These are phyloP conservation scores for Caenorhabditis sp. DNA, from an alignment of 2,888 invertebrate genomes.

Conservation along the genomic window DNA sequence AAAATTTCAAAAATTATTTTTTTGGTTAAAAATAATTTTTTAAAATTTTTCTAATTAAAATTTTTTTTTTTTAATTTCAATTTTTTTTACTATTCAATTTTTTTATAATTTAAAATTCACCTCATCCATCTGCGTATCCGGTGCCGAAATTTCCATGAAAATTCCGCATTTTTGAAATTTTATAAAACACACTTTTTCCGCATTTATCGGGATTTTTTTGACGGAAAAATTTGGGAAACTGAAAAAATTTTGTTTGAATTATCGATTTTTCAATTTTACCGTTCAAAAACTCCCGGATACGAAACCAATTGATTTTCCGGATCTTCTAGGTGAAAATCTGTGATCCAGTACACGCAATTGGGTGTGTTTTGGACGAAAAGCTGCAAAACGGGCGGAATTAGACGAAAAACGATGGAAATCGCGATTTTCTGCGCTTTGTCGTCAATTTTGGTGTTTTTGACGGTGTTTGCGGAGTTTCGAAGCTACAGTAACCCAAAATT, in stretches of 20 bases:
- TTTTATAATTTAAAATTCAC: too few relatives aligned
- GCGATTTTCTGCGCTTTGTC: background rate
- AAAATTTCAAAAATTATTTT: background rate
- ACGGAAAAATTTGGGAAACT: background rate
- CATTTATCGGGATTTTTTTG: background rate
- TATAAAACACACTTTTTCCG: background rate
- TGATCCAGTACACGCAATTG: background rate
- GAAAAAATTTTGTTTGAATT: background rate
- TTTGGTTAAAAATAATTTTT: too few relatives aligned
- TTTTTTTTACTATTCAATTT: too few relatives aligned
- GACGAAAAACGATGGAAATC: background rate
- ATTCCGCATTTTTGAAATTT: constrained; percentile 4
- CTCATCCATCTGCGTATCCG: too few relatives aligned
- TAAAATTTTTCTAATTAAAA: too few relatives aligned
- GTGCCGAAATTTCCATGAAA: background rate
- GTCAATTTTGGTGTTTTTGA: background rate
- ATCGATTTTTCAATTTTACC: background rate
- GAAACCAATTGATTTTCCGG: background rate
- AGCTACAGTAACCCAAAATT: background rate
- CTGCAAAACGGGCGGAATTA: too few relatives aligned
- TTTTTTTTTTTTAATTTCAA: too few relatives aligned
- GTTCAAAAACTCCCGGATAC: background rate
- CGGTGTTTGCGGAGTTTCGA: background rate
- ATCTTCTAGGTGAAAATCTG: background rate
- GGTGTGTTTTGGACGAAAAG: background rate